A percentile compares a stretch with the other conserved stretches of the same genome.
Evolutionary conservation across 1,140 invertebrate species (phyloP).

Genomic region (Papilio polyxenes): DNA sequence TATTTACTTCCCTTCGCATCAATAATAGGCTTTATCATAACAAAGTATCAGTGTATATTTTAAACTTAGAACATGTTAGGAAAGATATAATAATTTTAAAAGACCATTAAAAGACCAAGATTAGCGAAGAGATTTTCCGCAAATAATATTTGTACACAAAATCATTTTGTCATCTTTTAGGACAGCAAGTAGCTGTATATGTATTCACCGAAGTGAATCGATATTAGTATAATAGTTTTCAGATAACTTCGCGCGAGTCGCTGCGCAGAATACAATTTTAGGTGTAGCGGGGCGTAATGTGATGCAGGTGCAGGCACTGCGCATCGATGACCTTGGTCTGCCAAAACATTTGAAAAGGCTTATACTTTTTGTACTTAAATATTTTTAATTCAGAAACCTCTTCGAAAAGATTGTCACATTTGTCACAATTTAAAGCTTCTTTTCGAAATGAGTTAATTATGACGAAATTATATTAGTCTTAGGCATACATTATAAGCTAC

Average conservation of each 20-base stretch:
- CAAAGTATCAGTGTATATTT: no score
- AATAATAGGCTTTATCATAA: background rate
- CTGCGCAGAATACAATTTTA: no score
- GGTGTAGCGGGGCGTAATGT: no score
- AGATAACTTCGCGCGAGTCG: no score
- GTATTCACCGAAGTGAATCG: background rate
- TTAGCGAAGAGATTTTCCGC: no score
- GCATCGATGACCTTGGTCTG: no score
- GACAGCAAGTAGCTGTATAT: background rate
- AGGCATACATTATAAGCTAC: no score
- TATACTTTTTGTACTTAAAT: background rate
- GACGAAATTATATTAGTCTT: no score
- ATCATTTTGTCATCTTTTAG: background rate
- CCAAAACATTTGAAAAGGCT: no score
- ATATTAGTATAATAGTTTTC: background rate
- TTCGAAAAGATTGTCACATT: background rate
- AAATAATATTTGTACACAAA: constrained; percentile 32
- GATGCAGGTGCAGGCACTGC: no score
- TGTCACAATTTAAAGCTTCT: background rate
- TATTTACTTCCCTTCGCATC: no score
- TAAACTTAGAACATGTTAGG: no score
- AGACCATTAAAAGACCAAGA: background rate
- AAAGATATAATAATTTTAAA: background rate
- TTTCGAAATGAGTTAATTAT: background rate
- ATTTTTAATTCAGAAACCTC: background rate